Percentiles rank a stretch among this genome's conserved stretches.
These are phyloP conservation scores for Fistularia commersonii DNA, from an alignment of 2,797 vertebrate species.

Conservation along the genomic window DNA sequence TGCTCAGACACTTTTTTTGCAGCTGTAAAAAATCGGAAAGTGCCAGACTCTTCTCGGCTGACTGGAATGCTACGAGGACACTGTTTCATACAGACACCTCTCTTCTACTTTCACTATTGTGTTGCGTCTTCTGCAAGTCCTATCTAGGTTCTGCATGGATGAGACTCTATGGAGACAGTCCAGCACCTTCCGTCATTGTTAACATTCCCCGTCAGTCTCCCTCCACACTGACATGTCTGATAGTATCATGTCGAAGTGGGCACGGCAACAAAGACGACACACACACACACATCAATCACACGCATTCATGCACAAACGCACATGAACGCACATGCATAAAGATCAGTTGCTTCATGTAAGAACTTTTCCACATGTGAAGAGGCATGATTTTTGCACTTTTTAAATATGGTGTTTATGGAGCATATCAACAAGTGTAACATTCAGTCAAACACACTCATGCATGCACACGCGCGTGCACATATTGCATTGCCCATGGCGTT, in stretches of 20 bases:
- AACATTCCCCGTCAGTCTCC: constrained; percentile 67
- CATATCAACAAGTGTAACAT: constrained; percentile 44
- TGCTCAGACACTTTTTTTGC: background rate
- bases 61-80: constrained; percentile 21
- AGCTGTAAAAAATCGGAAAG: constrained; percentile 18
- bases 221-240: constrained; percentile 49
- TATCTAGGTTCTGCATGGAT: constrained; percentile 58
- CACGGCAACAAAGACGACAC: constrained; percentile 27
- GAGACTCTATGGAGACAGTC: constrained; percentile 59
- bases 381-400: no score
- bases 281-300: constrained; percentile 12
- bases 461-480: constrained; percentile 12
- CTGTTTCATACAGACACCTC: constrained; percentile 12
- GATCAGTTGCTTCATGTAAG: background rate
- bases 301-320: background rate
- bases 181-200: constrained; percentile 61
- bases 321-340: background rate
- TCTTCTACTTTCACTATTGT: constrained; percentile 10
- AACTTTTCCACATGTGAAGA: constrained; percentile 1
- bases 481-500: constrained; percentile 5
- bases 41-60: constrained; percentile 18
- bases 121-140: constrained; percentile 37
- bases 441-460: background rate
- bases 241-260: constrained; percentile 48
- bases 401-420: constrained; percentile 31